A percentile compares a stretch with the other conserved stretches of the same genome.
phyloP scores from a whole-genome alignment of 2,113 vertebrate species.

The Thomomys bottae region DNA sequence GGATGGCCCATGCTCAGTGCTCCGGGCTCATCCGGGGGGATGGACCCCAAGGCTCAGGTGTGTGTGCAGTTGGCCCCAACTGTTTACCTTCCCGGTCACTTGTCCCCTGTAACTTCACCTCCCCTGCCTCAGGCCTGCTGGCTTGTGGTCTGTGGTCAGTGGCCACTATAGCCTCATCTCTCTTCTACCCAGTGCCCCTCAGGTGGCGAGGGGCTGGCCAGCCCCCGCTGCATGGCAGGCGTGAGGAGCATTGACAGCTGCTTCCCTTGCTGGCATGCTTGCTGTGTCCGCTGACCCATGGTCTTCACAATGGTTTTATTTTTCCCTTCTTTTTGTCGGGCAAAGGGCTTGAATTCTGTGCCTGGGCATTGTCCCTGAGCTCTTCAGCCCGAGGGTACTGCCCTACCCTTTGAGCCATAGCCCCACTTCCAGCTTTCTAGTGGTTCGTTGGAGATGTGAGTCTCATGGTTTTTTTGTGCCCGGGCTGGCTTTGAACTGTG shows the following conservation, averaged over 20 bases:
- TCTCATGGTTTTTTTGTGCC: too few relatives aligned
- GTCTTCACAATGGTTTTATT: too few relatives aligned
- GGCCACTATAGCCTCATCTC: too few relatives aligned
- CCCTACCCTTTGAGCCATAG: too few relatives aligned
- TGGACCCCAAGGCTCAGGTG: accelerated
- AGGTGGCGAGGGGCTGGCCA: background rate
- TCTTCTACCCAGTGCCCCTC: too few relatives aligned
- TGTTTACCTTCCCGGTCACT: background rate
- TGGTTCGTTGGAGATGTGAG: too few relatives aligned
- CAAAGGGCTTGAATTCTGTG: too few relatives aligned
- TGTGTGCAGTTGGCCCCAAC: accelerated
- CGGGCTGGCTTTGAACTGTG: too few relatives aligned
- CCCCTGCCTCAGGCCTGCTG: background rate
- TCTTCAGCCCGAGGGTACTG: too few relatives aligned
- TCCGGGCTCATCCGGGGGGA: accelerated
- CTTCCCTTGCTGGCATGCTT: background rate
- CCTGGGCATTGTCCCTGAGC: too few relatives aligned
- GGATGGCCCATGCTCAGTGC: accelerated
- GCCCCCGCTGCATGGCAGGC: background rate
- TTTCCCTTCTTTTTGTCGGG: too few relatives aligned
- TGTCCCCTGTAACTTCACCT: background rate
- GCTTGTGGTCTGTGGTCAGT: background rate
- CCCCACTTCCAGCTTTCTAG: too few relatives aligned
- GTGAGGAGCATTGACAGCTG: background rate
- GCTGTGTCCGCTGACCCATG: background rate